These are phyloP conservation scores for Laodelphax striatellus DNA, from an alignment of 1,140 invertebrate species.

Conservation along the genomic window DNA sequence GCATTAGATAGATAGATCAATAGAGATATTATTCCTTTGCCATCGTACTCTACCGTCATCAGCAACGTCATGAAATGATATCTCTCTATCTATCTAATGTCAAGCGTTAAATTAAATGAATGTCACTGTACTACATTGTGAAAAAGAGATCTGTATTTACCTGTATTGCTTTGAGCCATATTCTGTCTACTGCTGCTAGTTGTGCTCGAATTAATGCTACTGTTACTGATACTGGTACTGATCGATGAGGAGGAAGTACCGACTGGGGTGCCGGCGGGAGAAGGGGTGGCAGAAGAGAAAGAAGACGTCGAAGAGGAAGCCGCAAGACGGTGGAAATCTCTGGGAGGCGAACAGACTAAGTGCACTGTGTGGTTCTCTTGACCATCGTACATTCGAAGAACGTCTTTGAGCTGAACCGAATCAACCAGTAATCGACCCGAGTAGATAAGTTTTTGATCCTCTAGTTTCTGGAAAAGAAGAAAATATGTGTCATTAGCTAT, in stretches of 20 bases:
- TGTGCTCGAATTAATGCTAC: not conserved
- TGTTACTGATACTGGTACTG: not conserved
- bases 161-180: no score
- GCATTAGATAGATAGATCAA: no score
- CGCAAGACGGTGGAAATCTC: not conserved
- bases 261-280: not conserved
- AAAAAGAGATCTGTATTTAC: no score
- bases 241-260: not conserved
- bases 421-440: conserved; percentile 77
- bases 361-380: conserved; percentile 67
- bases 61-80: no score
- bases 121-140: no score
- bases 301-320: not conserved
- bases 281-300: not conserved
- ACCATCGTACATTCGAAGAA: conserved; percentile 60
- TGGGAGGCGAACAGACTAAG: conserved; percentile 52
- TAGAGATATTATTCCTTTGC: no score
- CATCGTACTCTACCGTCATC: no score
- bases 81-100: no score
- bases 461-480: conserved; percentile 46
- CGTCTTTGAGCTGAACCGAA: conserved; percentile 60
- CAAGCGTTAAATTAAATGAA: no score
- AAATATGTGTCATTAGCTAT: no score
- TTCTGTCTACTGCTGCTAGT: not conserved
- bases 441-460: conserved; percentile 81